A percentile compares a stretch with the other conserved stretches of the same genome.
These are phyloP conservation scores for Dromaius novaehollandiae DNA, from an alignment of 2,113 vertebrate genomes.

Conservation along the genomic window DNA sequence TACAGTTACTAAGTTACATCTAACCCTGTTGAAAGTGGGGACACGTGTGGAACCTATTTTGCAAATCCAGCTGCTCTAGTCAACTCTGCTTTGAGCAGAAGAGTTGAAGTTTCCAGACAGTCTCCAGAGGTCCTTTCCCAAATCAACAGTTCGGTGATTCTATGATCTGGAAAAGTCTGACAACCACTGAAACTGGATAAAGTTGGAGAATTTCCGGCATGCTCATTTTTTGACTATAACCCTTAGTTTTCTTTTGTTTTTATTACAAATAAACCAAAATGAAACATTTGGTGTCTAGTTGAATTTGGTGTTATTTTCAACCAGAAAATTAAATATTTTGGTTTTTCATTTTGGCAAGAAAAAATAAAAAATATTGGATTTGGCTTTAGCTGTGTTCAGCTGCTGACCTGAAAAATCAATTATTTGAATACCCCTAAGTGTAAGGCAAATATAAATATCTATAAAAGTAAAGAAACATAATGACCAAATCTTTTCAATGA, in stretches of 20 bases:
- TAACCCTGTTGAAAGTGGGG: neutral
- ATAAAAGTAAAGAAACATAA: neutral
- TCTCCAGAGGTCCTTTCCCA: neutral
- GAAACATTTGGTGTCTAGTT: neutral
- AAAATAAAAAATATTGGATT: conserved; percentile 5
- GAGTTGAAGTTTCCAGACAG: neutral
- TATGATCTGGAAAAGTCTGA: neutral
- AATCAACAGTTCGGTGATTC: neutral
- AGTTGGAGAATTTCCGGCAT: neutral
- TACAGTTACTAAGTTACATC: neutral
- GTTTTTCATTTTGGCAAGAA: conserved; percentile 19
- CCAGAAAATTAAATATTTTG: conserved; percentile 1
- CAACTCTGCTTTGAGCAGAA: neutral
- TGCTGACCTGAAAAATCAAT: conserved; percentile 26
- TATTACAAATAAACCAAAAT: neutral
- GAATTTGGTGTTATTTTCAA: neutral
- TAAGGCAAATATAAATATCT: conserved; percentile 35
- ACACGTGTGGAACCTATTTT: neutral
- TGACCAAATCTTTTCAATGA: conserved; percentile 3
- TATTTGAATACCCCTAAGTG: conserved; percentile 25
- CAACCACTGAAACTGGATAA: neutral
- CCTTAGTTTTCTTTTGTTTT: neutral
- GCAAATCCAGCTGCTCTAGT: neutral
- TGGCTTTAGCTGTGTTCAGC: conserved; percentile 3
- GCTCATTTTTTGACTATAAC: neutral